These are phyloP conservation scores for Athetis lepigone DNA, from an alignment of 2,888 invertebrate species.

Conservation along the genomic window DNA sequence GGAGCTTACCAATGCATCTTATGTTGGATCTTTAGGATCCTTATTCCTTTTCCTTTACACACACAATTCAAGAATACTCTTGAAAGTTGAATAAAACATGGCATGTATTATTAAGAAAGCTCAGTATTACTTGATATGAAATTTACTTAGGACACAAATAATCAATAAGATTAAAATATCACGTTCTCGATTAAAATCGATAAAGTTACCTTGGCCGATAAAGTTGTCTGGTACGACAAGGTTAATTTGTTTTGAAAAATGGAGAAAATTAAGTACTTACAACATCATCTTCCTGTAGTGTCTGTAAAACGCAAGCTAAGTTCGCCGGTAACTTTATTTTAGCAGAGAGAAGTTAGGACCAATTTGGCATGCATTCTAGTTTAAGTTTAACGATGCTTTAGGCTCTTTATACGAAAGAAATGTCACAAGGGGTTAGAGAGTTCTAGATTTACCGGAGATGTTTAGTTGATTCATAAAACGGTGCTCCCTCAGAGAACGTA, in stretches of 20 bases:
- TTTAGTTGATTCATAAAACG: too few relatives aligned
- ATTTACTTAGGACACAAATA: neutral
- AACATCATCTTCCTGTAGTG: neutral
- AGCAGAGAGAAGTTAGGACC: neutral
- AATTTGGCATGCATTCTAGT: too few relatives aligned
- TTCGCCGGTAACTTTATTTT: neutral
- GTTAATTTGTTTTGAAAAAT: constrained; percentile 22
- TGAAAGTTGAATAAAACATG: neutral
- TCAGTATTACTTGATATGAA: neutral
- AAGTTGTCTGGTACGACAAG: constrained; percentile 19
- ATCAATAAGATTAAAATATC: constrained; percentile 29
- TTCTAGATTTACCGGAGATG: too few relatives aligned
- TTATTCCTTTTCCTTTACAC: too few relatives aligned
- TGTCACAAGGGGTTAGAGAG: too few relatives aligned
- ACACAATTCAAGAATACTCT: too few relatives aligned
- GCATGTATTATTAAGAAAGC: neutral
- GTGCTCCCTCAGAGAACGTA: too few relatives aligned
- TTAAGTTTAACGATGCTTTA: too few relatives aligned
- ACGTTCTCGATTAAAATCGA: constrained; percentile 30
- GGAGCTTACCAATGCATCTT: too few relatives aligned
- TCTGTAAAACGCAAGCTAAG: neutral
- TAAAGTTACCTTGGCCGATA: constrained; percentile 48
- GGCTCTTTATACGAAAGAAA: too few relatives aligned
- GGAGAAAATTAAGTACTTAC: neutral
- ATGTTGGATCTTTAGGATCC: too few relatives aligned